Conservation (phyloP, 2,888 invertebrate species). For the Tigriopus californicus region DNA sequence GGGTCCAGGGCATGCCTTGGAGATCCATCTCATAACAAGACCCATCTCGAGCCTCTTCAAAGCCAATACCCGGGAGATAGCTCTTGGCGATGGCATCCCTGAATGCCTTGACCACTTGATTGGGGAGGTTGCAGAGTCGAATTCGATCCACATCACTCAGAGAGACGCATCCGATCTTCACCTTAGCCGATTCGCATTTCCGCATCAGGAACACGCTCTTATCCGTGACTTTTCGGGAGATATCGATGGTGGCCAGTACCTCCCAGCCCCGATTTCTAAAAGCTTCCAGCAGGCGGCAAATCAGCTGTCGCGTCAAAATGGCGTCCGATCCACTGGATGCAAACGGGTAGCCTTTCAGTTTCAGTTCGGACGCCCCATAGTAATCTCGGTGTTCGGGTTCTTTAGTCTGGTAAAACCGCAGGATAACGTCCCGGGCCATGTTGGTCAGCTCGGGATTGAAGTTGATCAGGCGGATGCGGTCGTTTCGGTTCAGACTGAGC, state of each 20-base stretch:
- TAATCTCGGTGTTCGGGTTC: neutral
- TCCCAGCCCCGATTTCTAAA: neutral
- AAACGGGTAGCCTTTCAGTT: slow-evolving; percentile 1
- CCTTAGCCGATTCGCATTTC: neutral
- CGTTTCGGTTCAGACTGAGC: neutral
- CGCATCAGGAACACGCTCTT: neutral
- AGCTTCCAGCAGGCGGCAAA: neutral
- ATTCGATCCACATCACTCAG: neutral
- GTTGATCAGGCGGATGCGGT: neutral
- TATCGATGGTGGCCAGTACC: neutral
- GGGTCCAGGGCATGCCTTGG: neutral
- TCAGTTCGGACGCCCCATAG: neutral
- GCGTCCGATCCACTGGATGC: neutral
- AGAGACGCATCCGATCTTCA: neutral
- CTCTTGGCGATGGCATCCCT: neutral
- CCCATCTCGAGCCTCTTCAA: neutral
- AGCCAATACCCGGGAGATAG: neutral
- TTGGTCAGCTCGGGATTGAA: neutral
- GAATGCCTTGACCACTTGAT: neutral
- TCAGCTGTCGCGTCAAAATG: neutral
- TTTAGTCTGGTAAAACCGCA: neutral
- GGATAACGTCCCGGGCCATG: neutral
- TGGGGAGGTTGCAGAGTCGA: neutral
- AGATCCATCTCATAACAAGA: neutral
- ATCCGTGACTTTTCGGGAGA: neutral